Base-by-base conservation (phyloP, 2,888 invertebrate species). In the Agelastica alni region DNA sequence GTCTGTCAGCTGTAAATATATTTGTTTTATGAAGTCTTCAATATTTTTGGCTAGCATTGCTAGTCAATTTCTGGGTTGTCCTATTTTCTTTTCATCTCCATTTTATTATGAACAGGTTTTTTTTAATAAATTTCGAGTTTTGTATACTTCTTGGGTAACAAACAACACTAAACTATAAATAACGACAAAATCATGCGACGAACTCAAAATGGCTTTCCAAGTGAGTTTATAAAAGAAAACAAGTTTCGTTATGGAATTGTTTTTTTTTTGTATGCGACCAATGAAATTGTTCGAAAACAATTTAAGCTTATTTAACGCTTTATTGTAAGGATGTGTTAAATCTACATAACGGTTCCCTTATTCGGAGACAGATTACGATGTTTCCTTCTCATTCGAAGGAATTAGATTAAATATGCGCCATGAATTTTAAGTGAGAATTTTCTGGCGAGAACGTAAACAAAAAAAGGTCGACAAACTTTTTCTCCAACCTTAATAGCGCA, bases 341-440 rank as follows among this genome's bases (percentile, higher is more conserved):
- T 39, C 12, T 34, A 34, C 7, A 34, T 34, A 16, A 34, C 16
- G 16, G 16, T 1, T 14, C 9, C 14, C 20, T 18, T 39, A 39
- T 39, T 36, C 6, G 34, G 5, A 36, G 14, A 36, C 4, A 14
- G 16, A 39, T 20, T 18, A 39, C 14, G 10, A 1, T 10, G 20
- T 39, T 39, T 20, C n/a, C 12, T 4, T 37, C 12, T 20, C 18
- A 12, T 37, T 37, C n/a, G n/a, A 5, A 20, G 18, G 17, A 39
- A 39, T 39, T 39, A 18, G 37, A 39, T 20, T 39, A 39, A 9
- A 10, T n/a, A 3, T 10, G 20, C 20, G 6, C 4, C 16, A 44
- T 44, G 30, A 44, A 44, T 39, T 39, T 39, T 20, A 39, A 39
- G 12, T 39, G 6, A 5, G 12, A 2, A 12, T 2, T 20, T 18